Evolutionary conservation across 1,140 invertebrate species (phyloP).

Genomic region (Aleiodes sp.): DNA sequence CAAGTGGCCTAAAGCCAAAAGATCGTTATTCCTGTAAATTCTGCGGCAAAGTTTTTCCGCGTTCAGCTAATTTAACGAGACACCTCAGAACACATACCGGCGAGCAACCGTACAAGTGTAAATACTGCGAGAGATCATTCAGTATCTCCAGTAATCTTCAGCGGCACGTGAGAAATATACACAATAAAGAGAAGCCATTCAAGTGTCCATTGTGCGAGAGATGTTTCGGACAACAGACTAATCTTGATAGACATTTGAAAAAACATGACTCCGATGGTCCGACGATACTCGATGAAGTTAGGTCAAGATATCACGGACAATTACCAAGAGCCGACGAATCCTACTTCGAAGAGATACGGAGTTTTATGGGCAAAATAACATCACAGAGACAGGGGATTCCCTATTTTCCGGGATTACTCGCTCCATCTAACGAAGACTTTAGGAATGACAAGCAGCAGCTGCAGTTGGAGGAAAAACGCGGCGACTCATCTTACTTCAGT

Average conservation of each 20-base stretch:
- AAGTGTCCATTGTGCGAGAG: slow-evolving; percentile 86
- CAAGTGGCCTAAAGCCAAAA: slow-evolving; percentile 73
- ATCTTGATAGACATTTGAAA: slow-evolving; percentile 95
- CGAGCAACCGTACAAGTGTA: slow-evolving; percentile 97
- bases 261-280: slow-evolving; percentile 95
- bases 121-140: slow-evolving; percentile 98
- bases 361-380: slow-evolving; percentile 93
- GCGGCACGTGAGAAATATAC: slow-evolving; percentile 98
- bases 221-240: slow-evolving; percentile 98
- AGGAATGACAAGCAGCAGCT: slow-evolving; percentile 61
- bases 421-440: slow-evolving; percentile 53
- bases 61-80: slow-evolving; percentile 97
- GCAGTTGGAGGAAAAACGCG: slow-evolving; percentile 62
- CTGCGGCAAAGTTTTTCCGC: slow-evolving; percentile 97
- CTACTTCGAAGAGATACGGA: slow-evolving; percentile 93
- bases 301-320: slow-evolving; percentile 59
- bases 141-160: slow-evolving; percentile 99
- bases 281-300: slow-evolving; percentile 74
- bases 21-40: slow-evolving; percentile 98
- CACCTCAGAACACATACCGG: slow-evolving; percentile 98
- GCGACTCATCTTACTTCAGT: slow-evolving; percentile 69
- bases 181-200: slow-evolving; percentile 96
- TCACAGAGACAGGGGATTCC: slow-evolving; percentile 59
- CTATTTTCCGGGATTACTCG: slow-evolving; percentile 58
- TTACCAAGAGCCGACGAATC: slow-evolving; percentile 74